Percentiles rank a stretch among this genome's conserved stretches.
phyloP scores from a whole-genome alignment of 2,888 invertebrate species.

The Herminia tarsipennalis region DNA sequence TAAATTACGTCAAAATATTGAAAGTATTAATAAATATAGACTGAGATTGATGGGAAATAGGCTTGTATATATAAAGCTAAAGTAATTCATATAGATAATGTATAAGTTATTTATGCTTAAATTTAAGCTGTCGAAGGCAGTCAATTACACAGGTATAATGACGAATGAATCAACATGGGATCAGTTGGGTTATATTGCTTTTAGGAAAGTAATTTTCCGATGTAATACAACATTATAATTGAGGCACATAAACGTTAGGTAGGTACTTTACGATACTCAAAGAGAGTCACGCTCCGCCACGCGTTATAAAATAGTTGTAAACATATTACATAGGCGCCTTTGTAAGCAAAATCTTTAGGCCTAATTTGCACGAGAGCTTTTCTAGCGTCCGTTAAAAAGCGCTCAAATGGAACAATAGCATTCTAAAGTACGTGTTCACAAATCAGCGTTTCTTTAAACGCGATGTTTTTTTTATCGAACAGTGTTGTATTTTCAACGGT shows the following conservation, averaged over 20 bases:
- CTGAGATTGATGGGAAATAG: slow-evolving; percentile 65
- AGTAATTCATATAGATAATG: slow-evolving; percentile 35
- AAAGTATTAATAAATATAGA: slow-evolving; percentile 75
- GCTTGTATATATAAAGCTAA: slow-evolving; percentile 61
- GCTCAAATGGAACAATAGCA: no score
- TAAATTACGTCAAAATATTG: slow-evolving; percentile 39
- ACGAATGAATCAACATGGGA: slow-evolving; percentile 24
- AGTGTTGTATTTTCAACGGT: no score
- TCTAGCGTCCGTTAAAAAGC: no score
- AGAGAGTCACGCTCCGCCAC: no score
- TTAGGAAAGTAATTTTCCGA: slow-evolving; percentile 37
- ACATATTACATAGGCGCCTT: no score
- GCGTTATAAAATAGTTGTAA: no score
- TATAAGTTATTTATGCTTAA: slow-evolving; percentile 42
- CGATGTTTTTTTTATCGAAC: no score
- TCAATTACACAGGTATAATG: slow-evolving; percentile 46
- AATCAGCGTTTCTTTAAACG: no score
- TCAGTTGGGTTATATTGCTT: slow-evolving; percentile 43
- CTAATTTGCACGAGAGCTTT: no score
- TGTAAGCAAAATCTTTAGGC: no score
- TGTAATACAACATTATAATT: slow-evolving; percentile 28
- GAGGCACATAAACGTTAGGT: slow-evolving; percentile 6
- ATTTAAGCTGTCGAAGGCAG: slow-evolving; percentile 44
- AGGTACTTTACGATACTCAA: no score
- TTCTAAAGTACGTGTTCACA: no score